phyloP scores from a whole-genome alignment of 2,113 vertebrate species.

The Colinus virginianus region DNA sequence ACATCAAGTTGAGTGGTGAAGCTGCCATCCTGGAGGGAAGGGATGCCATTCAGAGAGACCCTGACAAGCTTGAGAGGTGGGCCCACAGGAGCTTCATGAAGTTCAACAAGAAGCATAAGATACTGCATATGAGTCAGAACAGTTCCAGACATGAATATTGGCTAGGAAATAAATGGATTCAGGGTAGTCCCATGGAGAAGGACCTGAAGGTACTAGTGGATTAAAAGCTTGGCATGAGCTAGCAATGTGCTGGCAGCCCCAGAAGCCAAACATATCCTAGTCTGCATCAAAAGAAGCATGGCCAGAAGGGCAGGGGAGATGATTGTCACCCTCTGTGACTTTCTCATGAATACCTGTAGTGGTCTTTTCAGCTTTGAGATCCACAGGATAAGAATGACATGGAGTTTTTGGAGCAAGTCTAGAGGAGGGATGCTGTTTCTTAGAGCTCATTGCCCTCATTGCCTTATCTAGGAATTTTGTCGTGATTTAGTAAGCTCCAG shows the following conservation, averaged over 20 bases:
- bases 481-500: neutral
- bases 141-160: too few species aligned
- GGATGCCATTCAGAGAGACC: too few species aligned
- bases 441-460: neutral
- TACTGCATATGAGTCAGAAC: too few species aligned
- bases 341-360: neutral
- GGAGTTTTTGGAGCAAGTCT: neutral
- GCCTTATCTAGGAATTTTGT: neutral
- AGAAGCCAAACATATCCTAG: neutral
- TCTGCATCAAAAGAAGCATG: neutral
- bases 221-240: neutral
- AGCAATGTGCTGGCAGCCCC: neutral
- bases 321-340: neutral
- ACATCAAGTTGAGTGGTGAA: too few species aligned
- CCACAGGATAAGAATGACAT: neutral
- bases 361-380: neutral
- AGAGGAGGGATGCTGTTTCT: neutral
- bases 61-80: too few species aligned
- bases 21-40: too few species aligned
- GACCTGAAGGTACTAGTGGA: too few species aligned
- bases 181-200: too few species aligned
- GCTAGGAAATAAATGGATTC: too few species aligned
- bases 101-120: too few species aligned
- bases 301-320: neutral
- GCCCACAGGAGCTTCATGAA: too few species aligned